Evolutionary conservation across 1,140 invertebrate genomes (phyloP), one percentile per base, ranked within the genome.

Genomic region (Neodiprion pinetum): DNA sequence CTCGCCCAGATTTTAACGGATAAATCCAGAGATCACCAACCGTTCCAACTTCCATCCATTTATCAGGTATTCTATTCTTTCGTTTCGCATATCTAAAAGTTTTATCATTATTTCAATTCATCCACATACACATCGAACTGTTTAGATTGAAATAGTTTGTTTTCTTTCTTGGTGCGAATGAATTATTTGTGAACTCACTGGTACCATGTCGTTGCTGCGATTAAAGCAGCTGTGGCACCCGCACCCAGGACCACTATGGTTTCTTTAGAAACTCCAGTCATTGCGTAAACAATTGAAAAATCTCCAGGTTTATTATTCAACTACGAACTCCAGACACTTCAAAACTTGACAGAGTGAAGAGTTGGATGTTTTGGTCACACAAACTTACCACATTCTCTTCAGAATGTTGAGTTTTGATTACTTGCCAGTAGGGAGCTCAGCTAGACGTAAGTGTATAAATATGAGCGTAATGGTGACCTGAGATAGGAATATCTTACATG

Each of bases 31-130:
- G 65, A 48, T 77, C 49, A 1, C 17, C 53, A 7, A 78, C 65
- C 40, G 74, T 49, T 10, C 77, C 77, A 11, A 77, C 66, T 67
- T 71, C 50, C 48, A 48, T 71, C 77, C 77, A 78, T 21, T 71
- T 74, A 21, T 50, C 49, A 7, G 77, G 77, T 7, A 77, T 67
- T 9, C 11, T 40, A 61, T 61, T 61, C 53, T 61, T 61, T 61
- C 53, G 53, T 61, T 61, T 61, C 11, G 11, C n/a, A 9, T 61
- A 17, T 9, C 53, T 61, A 17, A 5, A 61, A 61, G 53, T 61
- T 61, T 61, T 61, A 17, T 61, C 11, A 61, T 61, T 2, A 1
- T 40, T 40, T 40, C 28, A 40, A 40, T 40, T 3, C 28, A 40
- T 40, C 28, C 28, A 40, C 5, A 40, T 40, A 40, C 28, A 40